Evolutionary conservation across 2,797 vertebrate genomes (phyloP).

Genomic region (Numenius phaeopus): DNA sequence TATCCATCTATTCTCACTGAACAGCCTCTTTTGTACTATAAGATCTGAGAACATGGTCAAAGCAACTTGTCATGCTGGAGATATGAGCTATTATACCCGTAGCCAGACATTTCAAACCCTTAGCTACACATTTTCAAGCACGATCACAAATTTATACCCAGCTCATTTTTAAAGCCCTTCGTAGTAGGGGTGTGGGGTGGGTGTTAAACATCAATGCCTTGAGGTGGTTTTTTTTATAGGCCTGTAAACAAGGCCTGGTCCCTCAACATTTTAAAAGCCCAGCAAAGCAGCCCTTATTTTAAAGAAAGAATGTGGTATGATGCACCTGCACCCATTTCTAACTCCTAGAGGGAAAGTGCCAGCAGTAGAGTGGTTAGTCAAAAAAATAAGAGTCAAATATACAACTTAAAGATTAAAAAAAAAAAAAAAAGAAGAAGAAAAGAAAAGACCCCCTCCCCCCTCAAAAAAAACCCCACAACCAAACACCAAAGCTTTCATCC

Average conservation of each 20-base stretch:
- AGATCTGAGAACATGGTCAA: not conserved
- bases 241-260: not conserved
- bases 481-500: not conserved
- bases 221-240: not conserved
- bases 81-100: not conserved
- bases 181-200: not conserved
- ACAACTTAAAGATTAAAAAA: not conserved
- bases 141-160: not conserved
- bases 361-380: not conserved
- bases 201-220: not conserved
- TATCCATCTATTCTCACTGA: not conserved
- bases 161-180: not conserved
- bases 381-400: not conserved
- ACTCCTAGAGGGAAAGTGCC: not conserved
- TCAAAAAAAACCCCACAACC: too few species aligned
- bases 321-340: not conserved
- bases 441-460: too few species aligned
- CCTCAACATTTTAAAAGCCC: not conserved
- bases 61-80: not conserved
- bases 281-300: not conserved
- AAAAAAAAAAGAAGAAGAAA: too few species aligned
- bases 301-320: not conserved
- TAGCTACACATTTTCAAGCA: not conserved
- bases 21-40: not conserved
- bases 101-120: not conserved